phyloP scores from a whole-genome alignment of 2,888 invertebrate genomes.

The Erebia palarica region DNA sequence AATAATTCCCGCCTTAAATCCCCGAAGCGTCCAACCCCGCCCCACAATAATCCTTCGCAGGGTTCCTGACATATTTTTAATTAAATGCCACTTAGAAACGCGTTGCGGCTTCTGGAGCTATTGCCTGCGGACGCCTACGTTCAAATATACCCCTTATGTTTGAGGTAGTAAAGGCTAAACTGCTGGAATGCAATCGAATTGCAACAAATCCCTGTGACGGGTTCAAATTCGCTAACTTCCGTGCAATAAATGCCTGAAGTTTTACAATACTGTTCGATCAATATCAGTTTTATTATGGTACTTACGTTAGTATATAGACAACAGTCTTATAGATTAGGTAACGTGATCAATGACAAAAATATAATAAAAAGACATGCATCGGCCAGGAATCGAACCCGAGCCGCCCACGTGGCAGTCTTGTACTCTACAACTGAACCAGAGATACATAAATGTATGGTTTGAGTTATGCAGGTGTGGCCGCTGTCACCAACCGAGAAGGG shows the following conservation, averaged over 20 bases:
- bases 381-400: slow-evolving; percentile 82
- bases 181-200: neutral
- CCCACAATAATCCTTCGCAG: slow-evolving; percentile 34
- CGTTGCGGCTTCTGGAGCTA: slow-evolving; percentile 41
- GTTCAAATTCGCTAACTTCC: slow-evolving; percentile 13
- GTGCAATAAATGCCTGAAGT: slow-evolving; percentile 17
- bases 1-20: slow-evolving; percentile 16
- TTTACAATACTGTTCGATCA: neutral
- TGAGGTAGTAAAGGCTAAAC: neutral
- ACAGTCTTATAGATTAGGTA: neutral
- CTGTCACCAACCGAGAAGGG: too few species aligned
- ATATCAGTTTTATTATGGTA: neutral
- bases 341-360: neutral
- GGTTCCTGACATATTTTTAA: slow-evolving; percentile 70
- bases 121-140: slow-evolving; percentile 13
- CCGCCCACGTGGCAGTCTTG: slow-evolving; percentile 83
- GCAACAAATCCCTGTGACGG: slow-evolving; percentile 7
- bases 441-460: too few species aligned
- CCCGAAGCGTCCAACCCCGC: slow-evolving; percentile 15
- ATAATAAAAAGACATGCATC: slow-evolving; percentile 46
- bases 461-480: too few species aligned
- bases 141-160: slow-evolving; percentile 5
- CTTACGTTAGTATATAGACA: too few species aligned
- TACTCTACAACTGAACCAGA: slow-evolving; percentile 78
- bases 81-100: slow-evolving; percentile 66